phyloP scores from a whole-genome alignment of 2,797 vertebrate genomes.

The Leptatherina wallacei region DNA sequence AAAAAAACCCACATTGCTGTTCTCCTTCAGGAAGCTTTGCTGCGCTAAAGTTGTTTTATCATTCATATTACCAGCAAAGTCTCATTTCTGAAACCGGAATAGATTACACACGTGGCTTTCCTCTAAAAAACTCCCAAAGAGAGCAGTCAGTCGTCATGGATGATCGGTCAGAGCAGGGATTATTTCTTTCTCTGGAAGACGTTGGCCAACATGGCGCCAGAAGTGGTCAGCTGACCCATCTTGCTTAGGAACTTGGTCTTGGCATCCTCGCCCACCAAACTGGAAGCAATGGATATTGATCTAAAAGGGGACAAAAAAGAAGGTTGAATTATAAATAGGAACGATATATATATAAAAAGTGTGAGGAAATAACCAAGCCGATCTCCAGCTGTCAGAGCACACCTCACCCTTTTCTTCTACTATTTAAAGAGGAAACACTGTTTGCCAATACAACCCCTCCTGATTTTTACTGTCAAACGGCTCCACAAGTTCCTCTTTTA shows the following conservation, averaged over 20 bases:
- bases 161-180: conserved; percentile 44
- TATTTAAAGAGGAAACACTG: conserved; percentile 34
- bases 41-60: conserved; percentile 27
- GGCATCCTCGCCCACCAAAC: conserved; percentile 96
- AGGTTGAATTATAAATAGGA: not conserved
- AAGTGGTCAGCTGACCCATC: conserved; percentile 99
- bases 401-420: conserved; percentile 15
- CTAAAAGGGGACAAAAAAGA: conserved; percentile 68
- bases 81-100: conserved; percentile 24
- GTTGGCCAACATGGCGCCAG: conserved; percentile 98
- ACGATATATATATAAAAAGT: not conserved
- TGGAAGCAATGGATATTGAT: conserved; percentile 96
- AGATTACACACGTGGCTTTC: conserved; percentile 18
- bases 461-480: conserved; percentile 71
- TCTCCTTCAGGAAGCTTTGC: conserved; percentile 31
- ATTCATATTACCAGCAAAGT: conserved; percentile 24
- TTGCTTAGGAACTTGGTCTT: conserved; percentile 99
- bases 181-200: conserved; percentile 99
- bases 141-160: conserved; percentile 63
- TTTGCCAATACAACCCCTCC: conserved; percentile 52
- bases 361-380: not conserved
- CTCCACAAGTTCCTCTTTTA: conserved; percentile 75
- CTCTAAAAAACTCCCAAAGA: conserved; percentile 71
- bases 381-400: conserved; percentile 4
- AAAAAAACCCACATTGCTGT: conserved; percentile 11